Conservation (phyloP, 2,888 invertebrate genomes). For the Drosophila koepferae region DNA sequence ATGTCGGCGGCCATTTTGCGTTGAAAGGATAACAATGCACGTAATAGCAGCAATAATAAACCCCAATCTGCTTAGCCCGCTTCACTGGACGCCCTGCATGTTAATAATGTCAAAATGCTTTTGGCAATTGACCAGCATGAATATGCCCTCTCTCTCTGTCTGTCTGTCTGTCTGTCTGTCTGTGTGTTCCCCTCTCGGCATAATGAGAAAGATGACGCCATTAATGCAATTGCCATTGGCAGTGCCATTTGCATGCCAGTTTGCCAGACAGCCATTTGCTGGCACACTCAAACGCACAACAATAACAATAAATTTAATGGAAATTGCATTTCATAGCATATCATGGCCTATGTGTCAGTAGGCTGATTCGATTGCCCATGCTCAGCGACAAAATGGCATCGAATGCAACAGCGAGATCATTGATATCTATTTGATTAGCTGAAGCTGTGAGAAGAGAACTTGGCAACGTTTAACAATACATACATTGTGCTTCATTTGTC, state of each 20-base stretch:
- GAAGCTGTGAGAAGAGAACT: neutral
- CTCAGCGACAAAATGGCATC: conserved; percentile 53
- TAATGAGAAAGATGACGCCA: conserved; percentile 68
- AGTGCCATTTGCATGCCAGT: conserved; percentile 40
- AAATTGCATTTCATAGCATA: conserved; percentile 71
- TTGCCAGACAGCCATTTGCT: conserved; percentile 60
- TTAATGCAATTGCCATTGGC: conserved; percentile 69
- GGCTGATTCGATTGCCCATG: conserved; percentile 63
- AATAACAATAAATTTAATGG: conserved; percentile 79
- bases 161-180: neutral
- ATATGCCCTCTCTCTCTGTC: conserved; percentile 53
- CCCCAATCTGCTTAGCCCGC: conserved; percentile 72
- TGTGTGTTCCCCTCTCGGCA: conserved; percentile 28
- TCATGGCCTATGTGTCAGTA: conserved; percentile 70
- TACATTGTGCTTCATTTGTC: neutral
- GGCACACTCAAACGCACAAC: conserved; percentile 53
- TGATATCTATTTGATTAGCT: conserved; percentile 18
- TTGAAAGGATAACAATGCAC: conserved; percentile 76
- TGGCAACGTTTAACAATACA: neutral
- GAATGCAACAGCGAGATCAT: conserved; percentile 37
- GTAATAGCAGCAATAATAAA: conserved; percentile 63
- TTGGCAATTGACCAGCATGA: conserved; percentile 80
- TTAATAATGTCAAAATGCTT: conserved; percentile 70
- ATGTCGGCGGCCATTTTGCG: conserved; percentile 74
- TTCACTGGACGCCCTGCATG: conserved; percentile 48